These are phyloP conservation scores for Collichthys lucidus DNA, from an alignment of 2,113 vertebrate genomes.

Conservation along the genomic window DNA sequence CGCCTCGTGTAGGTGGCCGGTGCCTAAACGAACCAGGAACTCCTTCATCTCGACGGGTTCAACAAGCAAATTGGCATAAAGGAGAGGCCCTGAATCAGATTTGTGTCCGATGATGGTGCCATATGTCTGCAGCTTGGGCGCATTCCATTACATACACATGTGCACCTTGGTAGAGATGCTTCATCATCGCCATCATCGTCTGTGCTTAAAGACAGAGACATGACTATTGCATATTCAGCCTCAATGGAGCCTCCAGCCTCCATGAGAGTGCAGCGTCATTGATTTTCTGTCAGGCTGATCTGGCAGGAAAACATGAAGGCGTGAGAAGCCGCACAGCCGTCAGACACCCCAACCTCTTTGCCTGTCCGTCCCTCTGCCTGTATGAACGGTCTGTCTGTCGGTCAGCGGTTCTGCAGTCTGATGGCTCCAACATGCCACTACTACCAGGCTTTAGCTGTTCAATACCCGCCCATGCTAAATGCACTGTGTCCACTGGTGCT, in stretches of 20 bases:
- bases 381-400: conserved; percentile 6
- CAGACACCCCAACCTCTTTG: conserved; percentile 24
- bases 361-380: not conserved
- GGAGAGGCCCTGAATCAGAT: not conserved
- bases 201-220: conserved; percentile 5
- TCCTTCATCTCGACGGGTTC: not conserved
- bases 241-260: conserved; percentile 18
- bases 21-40: not conserved
- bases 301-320: conserved; percentile 60
- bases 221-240: not conserved
- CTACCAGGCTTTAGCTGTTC: conserved; percentile 3
- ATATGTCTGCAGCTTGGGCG: not conserved
- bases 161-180: not conserved
- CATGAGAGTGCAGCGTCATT: conserved; percentile 72
- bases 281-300: conserved; percentile 74
- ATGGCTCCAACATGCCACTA: conserved; percentile 13
- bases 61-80: not conserved
- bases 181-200: conserved; percentile 17
- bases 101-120: not conserved
- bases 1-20: not conserved
- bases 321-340: conserved; percentile 64
- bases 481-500: not conserved
- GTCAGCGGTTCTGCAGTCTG: conserved; percentile 30
- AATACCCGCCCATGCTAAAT: conserved; percentile 33
- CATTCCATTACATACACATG: conserved; percentile 52